phyloP scores from a whole-genome alignment of 30 jellyfish, hydroid and myxozoan genomes.

The Chrysaora quinquecirrha region DNA sequence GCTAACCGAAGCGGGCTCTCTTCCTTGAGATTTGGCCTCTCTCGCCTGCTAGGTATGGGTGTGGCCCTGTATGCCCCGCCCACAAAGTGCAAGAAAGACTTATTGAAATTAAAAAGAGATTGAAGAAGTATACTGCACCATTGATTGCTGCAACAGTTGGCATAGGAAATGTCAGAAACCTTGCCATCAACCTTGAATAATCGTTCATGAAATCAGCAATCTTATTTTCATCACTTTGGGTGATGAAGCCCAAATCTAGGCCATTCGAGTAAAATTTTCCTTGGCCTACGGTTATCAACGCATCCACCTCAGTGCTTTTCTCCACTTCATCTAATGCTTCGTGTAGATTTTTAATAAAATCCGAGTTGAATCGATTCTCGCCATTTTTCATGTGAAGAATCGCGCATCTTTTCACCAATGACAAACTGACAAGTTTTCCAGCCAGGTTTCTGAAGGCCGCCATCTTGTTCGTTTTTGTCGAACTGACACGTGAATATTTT shows the following conservation, averaged over 20 bases:
- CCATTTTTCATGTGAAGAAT: slow-evolving; percentile 50
- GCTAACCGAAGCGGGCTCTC: too few relatives aligned
- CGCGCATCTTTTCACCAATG: slow-evolving; percentile 52
- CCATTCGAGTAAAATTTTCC: slow-evolving; percentile 71
- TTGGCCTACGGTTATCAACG: slow-evolving; percentile 55
- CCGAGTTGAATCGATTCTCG: slow-evolving; percentile 55
- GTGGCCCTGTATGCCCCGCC: too few relatives aligned
- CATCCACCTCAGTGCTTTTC: slow-evolving; percentile 35
- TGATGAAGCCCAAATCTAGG: slow-evolving; percentile 48
- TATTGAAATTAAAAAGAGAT: too few relatives aligned
- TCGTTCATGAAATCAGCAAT: slow-evolving; percentile 31
- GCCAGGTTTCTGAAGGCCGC: slow-evolving; percentile 8
- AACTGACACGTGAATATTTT: too few relatives aligned
- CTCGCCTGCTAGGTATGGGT: too few relatives aligned
- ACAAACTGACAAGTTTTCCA: slow-evolving; percentile 11
- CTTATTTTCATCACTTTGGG: slow-evolving; percentile 13
- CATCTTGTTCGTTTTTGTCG: neutral
- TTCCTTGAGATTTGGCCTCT: too few relatives aligned
- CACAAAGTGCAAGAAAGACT: too few relatives aligned
- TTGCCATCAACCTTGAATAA: slow-evolving; percentile 62
- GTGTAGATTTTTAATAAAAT: slow-evolving; percentile 34
- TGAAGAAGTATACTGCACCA: slow-evolving; percentile 44
- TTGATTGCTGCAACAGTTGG: slow-evolving; percentile 73
- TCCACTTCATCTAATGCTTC: slow-evolving; percentile 60
- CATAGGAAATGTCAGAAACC: slow-evolving; percentile 63